Base-by-base conservation (phyloP, 1,140 invertebrate genomes). In the Hyles vespertilio region DNA sequence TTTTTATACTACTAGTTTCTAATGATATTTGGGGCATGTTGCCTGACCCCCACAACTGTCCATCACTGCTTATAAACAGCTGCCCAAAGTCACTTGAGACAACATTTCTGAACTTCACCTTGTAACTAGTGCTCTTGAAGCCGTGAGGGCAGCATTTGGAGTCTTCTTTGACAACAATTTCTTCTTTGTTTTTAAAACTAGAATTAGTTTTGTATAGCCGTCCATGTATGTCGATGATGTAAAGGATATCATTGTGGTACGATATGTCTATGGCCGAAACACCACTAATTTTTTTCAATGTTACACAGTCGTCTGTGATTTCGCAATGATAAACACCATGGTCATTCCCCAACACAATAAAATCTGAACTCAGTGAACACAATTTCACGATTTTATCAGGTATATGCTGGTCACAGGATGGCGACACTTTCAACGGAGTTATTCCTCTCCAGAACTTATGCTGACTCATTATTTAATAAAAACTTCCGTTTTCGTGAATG, bases 21-120 rank as follows among this genome's bases (percentile, higher is more conserved):
- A 95, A 90, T 12, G 92, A 91, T 58, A 95, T 91, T 74, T 95
- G 93, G 6, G 92, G 91, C 80, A 95, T 94, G 70, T 89, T 80
- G 47, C 95, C 95, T 67, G 91, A 93, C 1, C 92, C 93, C 94
- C 94, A 95, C 7, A 96, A 81, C 61, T 95, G 92, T 22, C 93
- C 93, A 81, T 86, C 91, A 67, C 93, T 92, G 40, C 92, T 93
- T 32, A 94, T 90, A 81, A 92, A 94, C 5, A 94, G 84, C 58
- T 91, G 84, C 5, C 92, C 91, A 76, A 90, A 91, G 67, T 92
- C 91, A 68, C 89, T 92, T 48, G 91, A 90, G 6, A 91, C 90
- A 59, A 94, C 83, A 67, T 90, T 90, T 71, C 91, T 91, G 44
- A 94, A 90, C 81, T 91, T 93, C 11, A 92, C 89, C 79, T 91